Evolutionary conservation across 2,113 vertebrate species (phyloP).

Genomic region (Oncorhynchus gorbuscha): DNA sequence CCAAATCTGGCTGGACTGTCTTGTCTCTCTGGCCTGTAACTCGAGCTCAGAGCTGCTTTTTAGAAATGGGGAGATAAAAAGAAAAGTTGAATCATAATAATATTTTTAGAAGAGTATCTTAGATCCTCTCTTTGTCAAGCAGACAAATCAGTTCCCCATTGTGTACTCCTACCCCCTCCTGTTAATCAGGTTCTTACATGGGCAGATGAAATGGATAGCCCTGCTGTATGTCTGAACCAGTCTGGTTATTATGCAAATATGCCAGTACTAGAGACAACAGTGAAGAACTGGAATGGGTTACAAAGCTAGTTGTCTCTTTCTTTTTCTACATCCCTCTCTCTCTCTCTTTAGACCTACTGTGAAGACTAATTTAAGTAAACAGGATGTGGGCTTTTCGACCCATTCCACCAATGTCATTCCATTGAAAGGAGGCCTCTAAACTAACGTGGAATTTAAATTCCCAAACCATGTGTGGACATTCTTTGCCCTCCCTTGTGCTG

Average conservation of each 20-base stretch:
- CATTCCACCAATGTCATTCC: background rate
- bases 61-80: constrained; percentile 48
- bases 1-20: constrained; percentile 15
- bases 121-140: constrained; percentile 19
- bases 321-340: background rate
- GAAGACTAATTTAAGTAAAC: background rate
- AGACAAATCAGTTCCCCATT: constrained; percentile 11
- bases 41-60: constrained; percentile 35
- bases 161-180: background rate
- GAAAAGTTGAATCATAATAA: constrained; percentile 28
- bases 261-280: background rate
- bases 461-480: background rate
- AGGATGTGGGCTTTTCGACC: background rate
- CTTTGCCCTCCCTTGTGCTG: background rate
- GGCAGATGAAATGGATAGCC: constrained; percentile 1
- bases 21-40: constrained; percentile 35
- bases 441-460: background rate
- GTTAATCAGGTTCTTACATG: background rate
- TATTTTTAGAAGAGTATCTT: constrained; percentile 24
- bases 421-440: background rate
- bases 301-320: constrained; percentile 1
- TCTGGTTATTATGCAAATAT: constrained; percentile 13
- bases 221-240: background rate
- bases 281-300: background rate
- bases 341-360: background rate